These are phyloP conservation scores for Picathartes gymnocephalus DNA, from an alignment of 2,113 vertebrate species.

Conservation along the genomic window DNA sequence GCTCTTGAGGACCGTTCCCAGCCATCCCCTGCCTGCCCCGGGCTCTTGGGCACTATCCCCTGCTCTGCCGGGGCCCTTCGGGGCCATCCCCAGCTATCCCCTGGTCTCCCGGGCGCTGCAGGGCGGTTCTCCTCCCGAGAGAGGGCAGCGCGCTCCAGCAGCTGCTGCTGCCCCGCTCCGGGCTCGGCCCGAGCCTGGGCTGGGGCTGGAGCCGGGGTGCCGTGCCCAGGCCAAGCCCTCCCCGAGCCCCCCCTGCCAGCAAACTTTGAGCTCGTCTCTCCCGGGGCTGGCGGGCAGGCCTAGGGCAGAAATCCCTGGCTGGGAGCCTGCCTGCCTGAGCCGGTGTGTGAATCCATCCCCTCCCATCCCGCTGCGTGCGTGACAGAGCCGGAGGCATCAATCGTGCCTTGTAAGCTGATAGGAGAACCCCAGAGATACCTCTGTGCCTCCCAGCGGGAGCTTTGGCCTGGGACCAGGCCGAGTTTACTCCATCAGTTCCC, in stretches of 20 bases:
- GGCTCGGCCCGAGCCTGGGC: background rate
- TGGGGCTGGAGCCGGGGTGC: background rate
- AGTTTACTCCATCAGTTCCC: background rate
- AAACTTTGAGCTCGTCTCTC: background rate
- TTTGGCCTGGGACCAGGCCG: background rate
- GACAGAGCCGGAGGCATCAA: accelerated
- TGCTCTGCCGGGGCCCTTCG: background rate
- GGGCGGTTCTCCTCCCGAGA: background rate
- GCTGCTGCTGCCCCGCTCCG: background rate
- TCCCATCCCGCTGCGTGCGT: accelerated
- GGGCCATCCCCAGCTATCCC: background rate
- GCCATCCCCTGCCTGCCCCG: background rate
- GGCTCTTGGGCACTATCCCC: background rate
- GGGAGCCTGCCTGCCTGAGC: background rate
- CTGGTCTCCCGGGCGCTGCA: background rate
- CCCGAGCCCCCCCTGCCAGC: background rate
- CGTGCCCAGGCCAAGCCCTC: background rate
- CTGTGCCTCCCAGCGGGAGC: background rate
- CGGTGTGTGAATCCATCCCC: background rate
- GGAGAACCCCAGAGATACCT: background rate
- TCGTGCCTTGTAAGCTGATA: background rate
- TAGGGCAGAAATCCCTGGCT: background rate
- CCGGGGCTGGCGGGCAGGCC: background rate
- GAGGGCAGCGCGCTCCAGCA: constrained; percentile 12
- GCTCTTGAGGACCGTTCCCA: background rate